phyloP scores from a whole-genome alignment of 1,140 invertebrate genomes.

The Aphelenchoides besseyi region DNA sequence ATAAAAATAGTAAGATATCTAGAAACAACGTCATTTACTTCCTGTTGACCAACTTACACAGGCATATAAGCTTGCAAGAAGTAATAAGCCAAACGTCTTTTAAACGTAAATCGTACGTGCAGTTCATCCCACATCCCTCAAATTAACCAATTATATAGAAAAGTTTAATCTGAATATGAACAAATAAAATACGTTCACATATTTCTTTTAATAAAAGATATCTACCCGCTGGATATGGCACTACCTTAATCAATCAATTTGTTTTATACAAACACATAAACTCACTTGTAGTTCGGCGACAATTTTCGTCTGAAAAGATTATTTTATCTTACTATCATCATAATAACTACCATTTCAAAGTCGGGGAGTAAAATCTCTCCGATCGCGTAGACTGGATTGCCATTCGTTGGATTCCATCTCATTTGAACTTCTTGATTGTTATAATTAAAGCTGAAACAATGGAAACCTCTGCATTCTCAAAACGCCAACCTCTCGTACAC shows the following conservation, averaged over 20 bases:
- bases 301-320: neutral
- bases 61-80: slow-evolving; percentile 62
- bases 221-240: slow-evolving; percentile 59
- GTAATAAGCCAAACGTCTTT: slow-evolving; percentile 56
- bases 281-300: too few relatives aligned
- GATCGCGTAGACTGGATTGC: slow-evolving; percentile 51
- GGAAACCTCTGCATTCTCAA: slow-evolving; percentile 1
- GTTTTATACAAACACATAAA: too few relatives aligned
- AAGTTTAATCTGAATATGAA: too few relatives aligned
- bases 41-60: too few relatives aligned
- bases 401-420: slow-evolving; percentile 55
- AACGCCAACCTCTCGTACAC: slow-evolving; percentile 59
- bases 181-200: too few relatives aligned
- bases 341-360: slow-evolving; percentile 56
- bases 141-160: neutral
- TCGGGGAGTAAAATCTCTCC: slow-evolving; percentile 54
- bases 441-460: slow-evolving; percentile 59
- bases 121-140: slow-evolving; percentile 57
- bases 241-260: slow-evolving; percentile 5
- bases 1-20: slow-evolving; percentile 59
- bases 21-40: neutral
- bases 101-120: slow-evolving; percentile 57
- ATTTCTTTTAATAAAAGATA: too few relatives aligned
- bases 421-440: slow-evolving; percentile 62
- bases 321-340: slow-evolving; percentile 44